Percentiles rank a stretch among this genome's conserved stretches.
phyloP scores from a whole-genome alignment of 1,140 invertebrate genomes.

The Geopemphigus sp. region DNA sequence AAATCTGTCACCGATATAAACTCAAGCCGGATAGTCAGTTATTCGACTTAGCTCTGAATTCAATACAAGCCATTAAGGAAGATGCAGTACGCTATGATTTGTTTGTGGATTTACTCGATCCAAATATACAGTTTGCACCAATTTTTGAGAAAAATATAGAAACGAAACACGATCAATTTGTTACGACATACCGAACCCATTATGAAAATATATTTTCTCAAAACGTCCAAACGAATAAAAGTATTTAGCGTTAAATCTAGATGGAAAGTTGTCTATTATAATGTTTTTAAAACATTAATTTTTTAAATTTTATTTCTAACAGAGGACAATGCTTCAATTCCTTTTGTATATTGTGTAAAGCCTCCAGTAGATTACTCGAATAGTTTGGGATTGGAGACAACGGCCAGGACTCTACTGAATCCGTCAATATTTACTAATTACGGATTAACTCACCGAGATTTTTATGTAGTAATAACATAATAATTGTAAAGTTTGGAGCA shows the following conservation, averaged over 20 bases:
- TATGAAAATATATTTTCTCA: not conserved
- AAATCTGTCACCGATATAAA: not conserved
- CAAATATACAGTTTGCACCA: not conserved
- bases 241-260: too few relatives aligned
- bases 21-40: not conserved
- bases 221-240: not conserved
- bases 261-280: too few relatives aligned
- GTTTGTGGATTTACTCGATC: slow-evolving; percentile 22
- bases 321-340: not conserved
- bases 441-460: slow-evolving; percentile 25
- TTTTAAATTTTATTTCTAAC: not conserved
- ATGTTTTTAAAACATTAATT: not conserved
- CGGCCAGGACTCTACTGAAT: not conserved
- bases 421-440: slow-evolving; percentile 31
- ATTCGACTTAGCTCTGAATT: not conserved
- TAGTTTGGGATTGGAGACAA: not conserved
- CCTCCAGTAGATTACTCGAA: not conserved
- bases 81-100: not conserved
- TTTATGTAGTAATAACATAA: slow-evolving; percentile 23
- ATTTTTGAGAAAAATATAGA: not conserved
- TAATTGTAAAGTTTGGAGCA: not conserved
- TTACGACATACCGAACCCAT: not conserved
- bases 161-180: not conserved
- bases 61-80: not conserved
- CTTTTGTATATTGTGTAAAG: not conserved